Evolutionary conservation across 1,140 invertebrate species (phyloP).

Genomic region (Hypothenemus hampei): DNA sequence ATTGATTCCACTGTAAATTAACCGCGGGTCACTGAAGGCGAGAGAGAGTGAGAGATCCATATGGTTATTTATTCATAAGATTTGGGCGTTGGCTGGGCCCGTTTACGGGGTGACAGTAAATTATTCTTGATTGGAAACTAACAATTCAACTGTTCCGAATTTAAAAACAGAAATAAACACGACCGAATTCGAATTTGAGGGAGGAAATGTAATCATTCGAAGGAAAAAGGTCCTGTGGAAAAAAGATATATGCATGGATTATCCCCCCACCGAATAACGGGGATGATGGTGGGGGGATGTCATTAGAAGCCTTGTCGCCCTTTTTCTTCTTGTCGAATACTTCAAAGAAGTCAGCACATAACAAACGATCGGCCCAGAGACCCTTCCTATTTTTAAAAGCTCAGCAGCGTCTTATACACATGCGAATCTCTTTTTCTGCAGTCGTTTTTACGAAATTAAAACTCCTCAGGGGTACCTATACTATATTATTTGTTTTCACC

Average conservation of each 20-base stretch:
- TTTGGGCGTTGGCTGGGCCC: constrained; percentile 10
- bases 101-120: constrained; percentile 14
- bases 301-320: background rate
- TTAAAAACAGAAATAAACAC: background rate
- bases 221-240: background rate
- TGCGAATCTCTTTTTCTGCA: background rate
- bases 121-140: constrained; percentile 1
- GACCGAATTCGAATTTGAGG: background rate
- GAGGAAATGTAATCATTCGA: no score
- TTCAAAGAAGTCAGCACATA: background rate
- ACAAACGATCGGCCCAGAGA: background rate
- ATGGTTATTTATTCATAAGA: constrained; percentile 25
- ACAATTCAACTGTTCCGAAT: no score
- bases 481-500: no score
- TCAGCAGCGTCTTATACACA: background rate
- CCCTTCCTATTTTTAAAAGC: background rate
- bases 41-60: no score
- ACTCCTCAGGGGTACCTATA: background rate
- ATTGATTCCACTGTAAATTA: constrained; percentile 27
- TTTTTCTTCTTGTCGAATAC: constrained; percentile 1
- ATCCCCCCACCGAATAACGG: no score
- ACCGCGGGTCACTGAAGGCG: constrained; percentile 16
- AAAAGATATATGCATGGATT: constrained; percentile 9
- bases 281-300: background rate
- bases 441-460: no score